phyloP scores from a whole-genome alignment of 2,113 vertebrate genomes.

The Ammodramus savannarum region DNA sequence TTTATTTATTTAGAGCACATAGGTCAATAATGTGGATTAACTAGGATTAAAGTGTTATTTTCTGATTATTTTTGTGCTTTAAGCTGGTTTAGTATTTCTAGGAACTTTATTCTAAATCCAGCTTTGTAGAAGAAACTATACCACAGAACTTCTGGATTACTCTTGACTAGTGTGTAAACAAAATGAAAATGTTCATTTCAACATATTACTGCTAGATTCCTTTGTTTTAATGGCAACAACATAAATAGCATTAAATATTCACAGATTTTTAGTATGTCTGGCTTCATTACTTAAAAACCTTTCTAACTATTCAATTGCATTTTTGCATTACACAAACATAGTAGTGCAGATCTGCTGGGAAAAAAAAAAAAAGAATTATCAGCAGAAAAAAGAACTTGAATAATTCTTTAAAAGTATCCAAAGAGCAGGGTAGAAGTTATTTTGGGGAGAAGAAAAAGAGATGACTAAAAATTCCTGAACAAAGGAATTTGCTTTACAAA shows the following conservation, averaged over 20 bases:
- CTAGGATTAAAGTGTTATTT: constrained; percentile 65
- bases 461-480: not conserved
- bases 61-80: constrained; percentile 65
- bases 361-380: not conserved
- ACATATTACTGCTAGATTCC: not conserved
- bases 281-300: not conserved
- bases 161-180: not conserved
- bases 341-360: not conserved
- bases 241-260: not conserved
- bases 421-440: not conserved
- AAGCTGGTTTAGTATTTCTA: constrained; percentile 56
- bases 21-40: constrained; percentile 69
- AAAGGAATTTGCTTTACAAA: not conserved
- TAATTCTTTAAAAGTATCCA: not conserved
- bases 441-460: not conserved
- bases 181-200: not conserved
- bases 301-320: not conserved
- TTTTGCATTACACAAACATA: not conserved
- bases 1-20: constrained; percentile 11
- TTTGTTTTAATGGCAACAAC: not conserved
- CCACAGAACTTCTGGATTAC: not conserved
- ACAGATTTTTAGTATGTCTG: not conserved
- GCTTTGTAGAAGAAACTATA: constrained; percentile 30
- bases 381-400: not conserved
- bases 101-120: constrained; percentile 50